Conservation (phyloP, 2,888 invertebrate species). For the Torymus aiolomorphi region DNA sequence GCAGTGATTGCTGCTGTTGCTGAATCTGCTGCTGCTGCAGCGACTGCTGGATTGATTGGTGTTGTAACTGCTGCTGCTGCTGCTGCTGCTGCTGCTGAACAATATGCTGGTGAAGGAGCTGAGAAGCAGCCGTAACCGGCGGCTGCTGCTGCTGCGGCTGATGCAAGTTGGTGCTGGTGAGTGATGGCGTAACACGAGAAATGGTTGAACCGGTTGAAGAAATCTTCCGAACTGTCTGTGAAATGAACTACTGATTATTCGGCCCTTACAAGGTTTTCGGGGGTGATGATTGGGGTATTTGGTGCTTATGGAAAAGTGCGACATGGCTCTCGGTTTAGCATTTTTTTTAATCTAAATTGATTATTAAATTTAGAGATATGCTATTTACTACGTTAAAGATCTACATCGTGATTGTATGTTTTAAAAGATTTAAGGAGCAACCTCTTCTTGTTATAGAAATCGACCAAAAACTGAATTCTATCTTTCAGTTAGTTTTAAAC, state of each 20-base stretch:
- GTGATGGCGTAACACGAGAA: slow-evolving; percentile 74
- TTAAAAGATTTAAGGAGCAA: no score
- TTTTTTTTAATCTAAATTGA: no score
- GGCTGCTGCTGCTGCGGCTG: slow-evolving; percentile 21
- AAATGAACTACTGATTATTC: slow-evolving; percentile 76
- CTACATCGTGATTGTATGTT: no score
- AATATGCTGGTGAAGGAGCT: slow-evolving; percentile 77
- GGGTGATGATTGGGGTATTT: background rate
- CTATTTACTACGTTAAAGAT: no score
- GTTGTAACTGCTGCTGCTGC: slow-evolving; percentile 67
- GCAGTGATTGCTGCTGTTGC: slow-evolving; percentile 67
- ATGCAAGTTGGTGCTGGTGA: slow-evolving; percentile 65
- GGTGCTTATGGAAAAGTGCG: slow-evolving; percentile 20
- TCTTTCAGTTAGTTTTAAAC: no score
- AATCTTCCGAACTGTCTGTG: slow-evolving; percentile 80
- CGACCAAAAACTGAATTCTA: no score
- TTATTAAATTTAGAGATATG: no score
- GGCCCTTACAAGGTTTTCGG: slow-evolving; percentile 62
- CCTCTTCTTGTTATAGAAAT: no score
- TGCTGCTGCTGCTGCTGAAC: slow-evolving; percentile 65
- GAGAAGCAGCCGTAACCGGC: slow-evolving; percentile 44
- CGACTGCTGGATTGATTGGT: slow-evolving; percentile 65
- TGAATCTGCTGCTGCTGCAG: slow-evolving; percentile 62
- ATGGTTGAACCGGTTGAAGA: slow-evolving; percentile 75
- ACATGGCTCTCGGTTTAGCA: no score